Evolutionary conservation across 1,140 invertebrate genomes (phyloP), one percentile per base, ranked within the genome.

Genomic region (Microvelia longipes): DNA sequence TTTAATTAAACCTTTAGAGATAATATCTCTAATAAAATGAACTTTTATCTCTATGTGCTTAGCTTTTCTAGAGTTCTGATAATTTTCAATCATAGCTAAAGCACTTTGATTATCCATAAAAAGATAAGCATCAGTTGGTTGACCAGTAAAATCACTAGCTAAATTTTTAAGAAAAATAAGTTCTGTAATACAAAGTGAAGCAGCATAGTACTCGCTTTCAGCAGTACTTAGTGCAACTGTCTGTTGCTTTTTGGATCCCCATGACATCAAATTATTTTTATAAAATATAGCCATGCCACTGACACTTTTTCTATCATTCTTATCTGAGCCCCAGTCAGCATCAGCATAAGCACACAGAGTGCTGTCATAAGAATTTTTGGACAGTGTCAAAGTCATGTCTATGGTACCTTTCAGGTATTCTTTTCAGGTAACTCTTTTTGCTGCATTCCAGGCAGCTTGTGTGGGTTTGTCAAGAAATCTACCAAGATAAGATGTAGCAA

Each of bases 91-190:
- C 66, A 67, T 67, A 27, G 66, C 24, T 27, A 67, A 27, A 28
- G 66, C 66, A 67, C 66, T 67, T 67, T 67, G 66, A 67, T 67
- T 67, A 29, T 67, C 66, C 66, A 67, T 28, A 67, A 28, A 67
- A 67, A 67, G 24, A 67, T 19, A 27, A 67, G 66, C 19, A 29
- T 27, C 24, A 28, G 15, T 28, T 27, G 28, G 19, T 11, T 67
- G 28, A 14, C 19, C 28, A 28, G 24, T 67, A 28, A 29, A 27
- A 19, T 67, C 66, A 67, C 28, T 67, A 28, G 28, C 24, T 19
- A 67, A 15, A 24, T 25, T 19, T 28, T 19, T 28, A 27, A 67
- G 14, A 28, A 26, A 27, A 19, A 67, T 67, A 28, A 67, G 2
- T 27, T 67, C 28, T 13, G 28, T 27, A 29, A 13, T 27, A 27